These are phyloP conservation scores for Melieria omissa DNA, from an alignment of 2,888 invertebrate species.

Conservation along the genomic window DNA sequence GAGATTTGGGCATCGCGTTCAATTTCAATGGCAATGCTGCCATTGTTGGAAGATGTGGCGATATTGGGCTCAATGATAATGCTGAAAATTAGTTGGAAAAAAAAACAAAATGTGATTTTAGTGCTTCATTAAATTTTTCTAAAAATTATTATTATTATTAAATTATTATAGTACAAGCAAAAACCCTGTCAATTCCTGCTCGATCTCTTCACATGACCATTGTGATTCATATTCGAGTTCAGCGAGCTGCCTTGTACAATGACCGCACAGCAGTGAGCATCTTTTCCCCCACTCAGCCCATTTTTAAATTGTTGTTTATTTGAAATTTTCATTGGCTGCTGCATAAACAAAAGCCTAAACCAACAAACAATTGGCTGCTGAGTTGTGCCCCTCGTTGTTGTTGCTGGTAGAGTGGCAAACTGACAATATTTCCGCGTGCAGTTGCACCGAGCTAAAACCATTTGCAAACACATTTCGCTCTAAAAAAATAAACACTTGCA, in stretches of 20 bases:
- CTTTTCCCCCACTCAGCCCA: no score
- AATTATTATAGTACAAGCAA: neutral
- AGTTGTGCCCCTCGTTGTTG: no score
- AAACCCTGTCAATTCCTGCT: neutral
- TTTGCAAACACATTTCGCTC: no score
- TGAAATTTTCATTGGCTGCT: no score
- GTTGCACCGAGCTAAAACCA: no score
- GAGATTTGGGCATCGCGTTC: constrained; percentile 56
- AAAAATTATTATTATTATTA: no score
- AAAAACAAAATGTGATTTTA: neutral
- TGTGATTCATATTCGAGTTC: neutral
- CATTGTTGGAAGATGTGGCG: constrained; percentile 59
- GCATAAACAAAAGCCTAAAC: no score
- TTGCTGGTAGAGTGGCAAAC: no score
- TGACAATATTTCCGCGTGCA: no score
- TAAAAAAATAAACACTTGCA: no score
- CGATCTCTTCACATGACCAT: neutral
- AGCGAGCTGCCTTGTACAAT: neutral
- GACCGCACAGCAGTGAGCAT: neutral
- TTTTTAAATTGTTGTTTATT: no score
- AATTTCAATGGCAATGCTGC: constrained; percentile 61
- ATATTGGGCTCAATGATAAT: constrained; percentile 64
- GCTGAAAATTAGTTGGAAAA: constrained; percentile 49
- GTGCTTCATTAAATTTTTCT: neutral
- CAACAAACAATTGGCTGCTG: no score